Evolutionary conservation across 2,888 invertebrate genomes (phyloP), one percentile per base, ranked within the genome.

Genomic region (Ophioninae sp.): DNA sequence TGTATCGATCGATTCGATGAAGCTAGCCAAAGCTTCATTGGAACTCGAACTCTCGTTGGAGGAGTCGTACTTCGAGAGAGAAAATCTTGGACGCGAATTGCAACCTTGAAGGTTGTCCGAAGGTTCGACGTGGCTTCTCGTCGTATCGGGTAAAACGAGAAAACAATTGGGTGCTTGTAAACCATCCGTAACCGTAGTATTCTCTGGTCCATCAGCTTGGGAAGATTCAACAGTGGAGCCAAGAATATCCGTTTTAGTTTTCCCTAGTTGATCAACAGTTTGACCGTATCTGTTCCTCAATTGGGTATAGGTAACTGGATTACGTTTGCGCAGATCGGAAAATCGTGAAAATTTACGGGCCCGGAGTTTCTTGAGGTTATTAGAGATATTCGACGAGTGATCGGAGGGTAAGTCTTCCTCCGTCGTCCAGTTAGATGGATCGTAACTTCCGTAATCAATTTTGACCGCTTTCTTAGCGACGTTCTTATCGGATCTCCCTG

Each of bases 1-100:
- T 7, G 84, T 83, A 17, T 87, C 86, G 62, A 86, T 84, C 61
- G 87, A 87, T 77, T 87, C 87, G 62, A 85, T 80, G 75, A 82
- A 87, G 23, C 83, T 84, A 73, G 80, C 82, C 50, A 86, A 56
- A 68, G 84, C 85, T 65, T 88, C 88, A 62, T 84, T 78, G 2
- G 87, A 87, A 75, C 87, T 87, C 44, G 86, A 85, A 69, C 83
- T 85, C 41, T 88, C 88, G 70, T 82, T 84, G 21, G 86, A 79
- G 37, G 85, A 87, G 72, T 88, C 85, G 50, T 86, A 85, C 82
- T 79, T 85, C 67, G 84, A 82, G 37, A 85, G 85, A 50, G 84
- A 80, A 82, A 85, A 83, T 59, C 82, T 75, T 21, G 79, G 77
- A 59, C 77, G 73, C n/a, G 84, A 67, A 56, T 39, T 65, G 21